Evolutionary conservation across 2,888 invertebrate genomes (phyloP).

Genomic region (Meliscaeva auricollis): DNA sequence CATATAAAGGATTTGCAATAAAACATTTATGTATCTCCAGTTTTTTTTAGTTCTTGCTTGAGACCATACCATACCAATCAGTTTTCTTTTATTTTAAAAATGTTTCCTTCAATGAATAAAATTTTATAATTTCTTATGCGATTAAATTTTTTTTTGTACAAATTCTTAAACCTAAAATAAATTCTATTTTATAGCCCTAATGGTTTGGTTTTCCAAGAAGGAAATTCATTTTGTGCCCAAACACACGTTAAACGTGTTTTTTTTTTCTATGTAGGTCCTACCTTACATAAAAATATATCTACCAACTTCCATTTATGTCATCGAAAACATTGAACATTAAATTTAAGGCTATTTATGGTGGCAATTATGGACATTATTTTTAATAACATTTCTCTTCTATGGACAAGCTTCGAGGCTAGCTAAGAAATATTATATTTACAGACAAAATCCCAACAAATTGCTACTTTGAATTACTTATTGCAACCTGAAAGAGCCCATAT

Average conservation of each 20-base stretch:
- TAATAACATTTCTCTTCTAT: background rate
- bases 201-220: background rate
- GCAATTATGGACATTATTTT: background rate
- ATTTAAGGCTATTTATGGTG: background rate
- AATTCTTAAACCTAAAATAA: background rate
- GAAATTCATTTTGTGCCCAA: background rate
- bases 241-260: too few species aligned
- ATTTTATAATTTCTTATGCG: too few species aligned
- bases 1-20: too few species aligned
- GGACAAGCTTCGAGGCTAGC: background rate
- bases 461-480: background rate
- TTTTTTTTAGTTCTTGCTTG: too few species aligned
- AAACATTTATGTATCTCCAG: too few species aligned
- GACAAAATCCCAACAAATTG: background rate
- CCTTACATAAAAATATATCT: too few species aligned
- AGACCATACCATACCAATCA: too few species aligned
- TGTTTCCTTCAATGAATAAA: too few species aligned
- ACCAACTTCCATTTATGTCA: too few species aligned
- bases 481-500: background rate
- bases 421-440: background rate
- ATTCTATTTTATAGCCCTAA: conserved; percentile 1
- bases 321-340: background rate
- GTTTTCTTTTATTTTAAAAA: too few species aligned
- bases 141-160: too few species aligned
- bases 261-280: too few species aligned